phyloP scores from a whole-genome alignment of 2,888 invertebrate genomes.

The Boloria selene region DNA sequence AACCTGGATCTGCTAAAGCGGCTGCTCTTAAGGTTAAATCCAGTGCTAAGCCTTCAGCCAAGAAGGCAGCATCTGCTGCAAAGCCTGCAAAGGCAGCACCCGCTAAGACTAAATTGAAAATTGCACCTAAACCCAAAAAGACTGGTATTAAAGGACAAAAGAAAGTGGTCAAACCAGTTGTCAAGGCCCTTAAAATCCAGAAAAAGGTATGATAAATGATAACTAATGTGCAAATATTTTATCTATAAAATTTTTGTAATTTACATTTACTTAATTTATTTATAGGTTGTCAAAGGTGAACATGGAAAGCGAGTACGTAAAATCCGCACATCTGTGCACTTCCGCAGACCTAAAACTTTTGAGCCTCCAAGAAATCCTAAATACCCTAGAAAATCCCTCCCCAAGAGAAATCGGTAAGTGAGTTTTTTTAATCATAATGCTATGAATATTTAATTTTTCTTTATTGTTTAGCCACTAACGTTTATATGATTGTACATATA shows the following conservation, averaged over 20 bases:
- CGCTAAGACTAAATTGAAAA: conserved; percentile 75
- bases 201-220: conserved; percentile 85
- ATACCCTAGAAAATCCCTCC: conserved; percentile 97
- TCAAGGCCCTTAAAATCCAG: conserved; percentile 92
- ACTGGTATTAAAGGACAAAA: conserved; percentile 81
- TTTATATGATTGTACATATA: too few relatives aligned
- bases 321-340: conserved; percentile 97
- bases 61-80: conserved; percentile 76
- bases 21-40: conserved; percentile 77
- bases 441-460: too few relatives aligned
- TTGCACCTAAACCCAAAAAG: conserved; percentile 81
- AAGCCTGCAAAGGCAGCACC: conserved; percentile 77
- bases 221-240: background rate
- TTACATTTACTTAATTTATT: conserved; percentile 29
- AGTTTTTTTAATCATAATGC: background rate
- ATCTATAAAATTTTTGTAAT: background rate
- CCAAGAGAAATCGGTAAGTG: conserved; percentile 92
- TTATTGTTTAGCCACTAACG: too few relatives aligned
- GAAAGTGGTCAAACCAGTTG: conserved; percentile 81
- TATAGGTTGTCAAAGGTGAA: conserved; percentile 93
- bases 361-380: conserved; percentile 95
- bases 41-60: conserved; percentile 76
- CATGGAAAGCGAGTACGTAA: conserved; percentile 94
- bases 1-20: conserved; percentile 80
- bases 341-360: conserved; percentile 97